Percentiles rank a stretch among this genome's conserved stretches.
These are phyloP conservation scores for Chrysolina americana DNA, from an alignment of 2,888 invertebrate species.

Conservation along the genomic window DNA sequence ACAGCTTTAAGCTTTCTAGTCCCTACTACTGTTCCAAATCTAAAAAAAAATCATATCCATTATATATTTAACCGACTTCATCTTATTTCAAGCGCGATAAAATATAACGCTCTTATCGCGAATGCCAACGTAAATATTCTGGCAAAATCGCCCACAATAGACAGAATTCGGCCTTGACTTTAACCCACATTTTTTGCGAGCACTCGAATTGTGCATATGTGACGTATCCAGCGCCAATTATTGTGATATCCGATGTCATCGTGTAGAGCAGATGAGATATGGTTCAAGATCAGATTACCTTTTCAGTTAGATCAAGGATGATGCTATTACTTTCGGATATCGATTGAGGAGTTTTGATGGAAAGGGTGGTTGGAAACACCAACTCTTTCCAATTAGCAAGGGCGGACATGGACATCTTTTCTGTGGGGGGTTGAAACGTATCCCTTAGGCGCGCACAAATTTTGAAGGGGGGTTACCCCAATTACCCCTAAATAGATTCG, in stretches of 20 bases:
- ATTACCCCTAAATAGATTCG: too few species aligned
- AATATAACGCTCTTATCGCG: constrained; percentile 20
- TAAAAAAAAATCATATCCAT: neutral
- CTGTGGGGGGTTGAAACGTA: too few species aligned
- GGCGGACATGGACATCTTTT: too few species aligned
- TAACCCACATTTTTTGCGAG: constrained; percentile 27
- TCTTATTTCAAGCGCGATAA: constrained; percentile 6
- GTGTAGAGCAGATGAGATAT: neutral
- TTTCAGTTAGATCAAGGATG: neutral
- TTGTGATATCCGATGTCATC: constrained; percentile 13
- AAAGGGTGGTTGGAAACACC: neutral
- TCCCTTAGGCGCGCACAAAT: too few species aligned
- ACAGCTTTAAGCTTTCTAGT: neutral
- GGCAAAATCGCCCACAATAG: constrained; percentile 26
- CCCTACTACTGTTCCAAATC: neutral
- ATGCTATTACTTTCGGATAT: neutral
- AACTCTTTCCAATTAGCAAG: too few species aligned
- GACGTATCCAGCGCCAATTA: constrained; percentile 15
- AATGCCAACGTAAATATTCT: constrained; percentile 29
- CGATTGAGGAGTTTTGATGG: neutral
- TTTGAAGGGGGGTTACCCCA: too few species aligned
- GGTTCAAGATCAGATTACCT: constrained; percentile 5
- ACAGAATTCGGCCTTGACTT: constrained; percentile 25
- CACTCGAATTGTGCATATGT: constrained; percentile 23
- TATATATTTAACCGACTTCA: neutral